Conservation (phyloP, 2,888 invertebrate genomes). For the Leptothorax acervorum region DNA sequence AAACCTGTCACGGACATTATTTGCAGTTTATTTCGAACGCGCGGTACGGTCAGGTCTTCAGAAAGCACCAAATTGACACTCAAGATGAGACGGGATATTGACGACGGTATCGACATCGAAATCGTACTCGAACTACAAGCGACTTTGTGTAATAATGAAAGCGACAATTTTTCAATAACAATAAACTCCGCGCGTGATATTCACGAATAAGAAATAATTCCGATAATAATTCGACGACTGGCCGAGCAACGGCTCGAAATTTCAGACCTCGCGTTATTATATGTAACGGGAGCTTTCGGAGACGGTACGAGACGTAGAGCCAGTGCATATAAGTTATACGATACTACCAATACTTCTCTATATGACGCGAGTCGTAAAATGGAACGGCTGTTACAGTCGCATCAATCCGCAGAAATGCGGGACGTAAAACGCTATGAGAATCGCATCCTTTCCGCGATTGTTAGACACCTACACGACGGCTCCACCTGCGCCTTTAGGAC, state of each 20-base stretch:
- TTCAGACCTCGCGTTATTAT: not conserved
- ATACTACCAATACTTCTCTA: conserved; percentile 14
- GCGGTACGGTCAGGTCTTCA: conserved; percentile 47
- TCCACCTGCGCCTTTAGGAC: not conserved
- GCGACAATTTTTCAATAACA: not conserved
- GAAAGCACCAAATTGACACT: conserved; percentile 54
- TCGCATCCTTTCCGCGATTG: conserved; percentile 1
- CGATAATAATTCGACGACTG: not conserved
- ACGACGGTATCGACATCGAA: conserved; percentile 5
- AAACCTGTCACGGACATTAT: conserved; percentile 53
- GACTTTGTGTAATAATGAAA: not conserved
- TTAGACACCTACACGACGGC: not conserved
- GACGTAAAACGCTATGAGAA: conserved; percentile 25
- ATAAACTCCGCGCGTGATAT: not conserved
- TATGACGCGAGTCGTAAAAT: conserved; percentile 29
- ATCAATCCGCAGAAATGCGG: conserved; percentile 32
- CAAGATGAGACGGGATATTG: conserved; percentile 22
- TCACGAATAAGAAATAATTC: not conserved
- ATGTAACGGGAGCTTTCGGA: conserved; percentile 3
- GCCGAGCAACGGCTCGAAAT: not conserved
- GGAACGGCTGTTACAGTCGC: conserved; percentile 27
- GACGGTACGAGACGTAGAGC: not conserved
- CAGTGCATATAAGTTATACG: conserved; percentile 29
- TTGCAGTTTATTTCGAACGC: conserved; percentile 57
- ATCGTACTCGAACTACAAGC: not conserved